Evolutionary conservation across 1,140 invertebrate species (phyloP), one percentile per base, ranked within the genome.

Genomic region (Drosophila rufa): DNA sequence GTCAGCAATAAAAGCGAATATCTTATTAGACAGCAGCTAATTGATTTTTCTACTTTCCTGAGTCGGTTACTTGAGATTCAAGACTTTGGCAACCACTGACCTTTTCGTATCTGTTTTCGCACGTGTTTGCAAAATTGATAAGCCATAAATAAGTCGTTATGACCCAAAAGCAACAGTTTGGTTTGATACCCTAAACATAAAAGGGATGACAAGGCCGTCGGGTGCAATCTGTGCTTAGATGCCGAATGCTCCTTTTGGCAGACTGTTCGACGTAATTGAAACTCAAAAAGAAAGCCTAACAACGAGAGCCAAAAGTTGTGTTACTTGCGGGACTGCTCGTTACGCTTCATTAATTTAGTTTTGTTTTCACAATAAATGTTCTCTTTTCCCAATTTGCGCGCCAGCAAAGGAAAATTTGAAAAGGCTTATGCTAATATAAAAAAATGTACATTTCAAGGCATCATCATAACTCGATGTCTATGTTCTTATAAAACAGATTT

Each of bases 341-440:
- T 84, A 77, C 70, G 83, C 77, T 87, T 87, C 80, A 89, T 87
- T 84, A 89, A 89, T 75, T 87, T 84, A 71, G 77, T 80, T 83
- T 83, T 82, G 55, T 75, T 75, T 89, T 67, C 71, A 64, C 67
- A 73, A 60, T 60, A 73, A 73, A 61, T 79, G 79, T 38, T 62
- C 61, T 43, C 47, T 42, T 40, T 55, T 62, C 50, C 33, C 62
- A 61, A 30, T 71, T 57, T 25, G 33, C 17, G n/a, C 15, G 47
- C 15, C 60, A 51, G 55, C 53, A 77, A 55, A 67, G 42, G 36
- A 48, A 60, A 60, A 38, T 48, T 40, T 17, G 27, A 46, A 67
- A 77, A 84, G 64, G 79, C 78, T 80, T 83, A 74, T 82, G 84
- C 46, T 77, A 79, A 87, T 87, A 56, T 38, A 15, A 36, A 14